Evolutionary conservation across 2,888 invertebrate genomes (phyloP).

Genomic region (Callosobruchus maculatus): DNA sequence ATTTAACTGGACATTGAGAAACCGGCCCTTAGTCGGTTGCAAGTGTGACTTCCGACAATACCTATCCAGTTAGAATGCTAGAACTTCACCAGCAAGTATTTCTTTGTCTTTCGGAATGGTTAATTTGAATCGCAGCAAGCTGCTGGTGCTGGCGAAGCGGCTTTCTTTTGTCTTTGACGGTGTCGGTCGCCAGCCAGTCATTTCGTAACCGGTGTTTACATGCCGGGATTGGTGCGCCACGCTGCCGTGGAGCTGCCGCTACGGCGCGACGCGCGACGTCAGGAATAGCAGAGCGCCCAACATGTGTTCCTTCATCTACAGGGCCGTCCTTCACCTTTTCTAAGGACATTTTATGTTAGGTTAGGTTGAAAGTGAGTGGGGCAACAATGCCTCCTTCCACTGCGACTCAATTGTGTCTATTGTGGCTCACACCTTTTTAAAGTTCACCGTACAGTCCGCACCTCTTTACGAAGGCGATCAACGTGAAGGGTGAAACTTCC

Average conservation of each 20-base stretch:
- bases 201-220: background rate
- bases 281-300: background rate
- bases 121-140: background rate
- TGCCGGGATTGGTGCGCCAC: background rate
- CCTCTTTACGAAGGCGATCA: too few species aligned
- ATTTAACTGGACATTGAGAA: too few species aligned
- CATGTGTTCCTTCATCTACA: background rate
- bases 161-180: background rate
- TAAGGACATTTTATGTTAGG: background rate
- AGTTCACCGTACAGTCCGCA: too few species aligned
- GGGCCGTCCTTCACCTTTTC: background rate
- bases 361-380: too few species aligned
- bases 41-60: background rate
- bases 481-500: too few species aligned
- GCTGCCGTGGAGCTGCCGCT: too few species aligned
- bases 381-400: too few species aligned
- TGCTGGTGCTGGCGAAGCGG: background rate
- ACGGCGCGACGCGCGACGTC: background rate
- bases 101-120: background rate
- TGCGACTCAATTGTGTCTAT: too few species aligned
- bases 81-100: background rate
- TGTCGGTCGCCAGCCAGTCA: background rate
- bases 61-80: background rate
- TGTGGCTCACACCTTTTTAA: too few species aligned
- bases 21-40: too few species aligned